Conservation (phyloP, 1,140 invertebrate genomes). For the Asobara japonica region DNA sequence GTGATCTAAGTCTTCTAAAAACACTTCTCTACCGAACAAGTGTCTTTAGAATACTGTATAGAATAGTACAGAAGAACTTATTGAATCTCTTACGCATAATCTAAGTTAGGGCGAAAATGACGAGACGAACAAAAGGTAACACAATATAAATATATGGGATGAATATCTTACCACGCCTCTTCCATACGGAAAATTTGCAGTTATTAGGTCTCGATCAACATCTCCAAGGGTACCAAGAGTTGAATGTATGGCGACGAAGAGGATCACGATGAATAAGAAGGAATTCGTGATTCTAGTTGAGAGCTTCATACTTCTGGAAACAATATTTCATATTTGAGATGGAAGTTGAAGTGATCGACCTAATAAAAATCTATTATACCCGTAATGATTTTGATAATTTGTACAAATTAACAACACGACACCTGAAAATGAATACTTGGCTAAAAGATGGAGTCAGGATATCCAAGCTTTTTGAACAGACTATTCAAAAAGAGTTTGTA, state of each 20-base stretch:
- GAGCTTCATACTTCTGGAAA: neutral
- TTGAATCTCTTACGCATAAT: neutral
- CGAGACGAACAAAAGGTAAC: neutral
- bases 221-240: conserved; percentile 45
- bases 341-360: too few species aligned
- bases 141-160: neutral
- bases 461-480: too few species aligned
- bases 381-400: too few species aligned
- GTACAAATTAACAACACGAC: too few species aligned
- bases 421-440: too few species aligned
- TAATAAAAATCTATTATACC: too few species aligned
- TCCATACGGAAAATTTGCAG: conserved; percentile 44
- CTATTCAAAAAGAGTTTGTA: too few species aligned
- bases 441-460: too few species aligned
- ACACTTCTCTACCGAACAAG: neutral
- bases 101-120: neutral
- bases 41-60: neutral
- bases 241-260: conserved; percentile 18
- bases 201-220: conserved; percentile 39
- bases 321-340: too few species aligned
- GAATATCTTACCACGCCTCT: conserved; percentile 46
- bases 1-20: neutral
- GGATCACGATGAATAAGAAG: neutral
- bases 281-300: neutral
- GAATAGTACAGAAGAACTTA: neutral